Percentiles rank a stretch among this genome's conserved stretches.
These are phyloP conservation scores for Scylla paramamosain DNA, from an alignment of 1,140 invertebrate genomes.

Conservation along the genomic window DNA sequence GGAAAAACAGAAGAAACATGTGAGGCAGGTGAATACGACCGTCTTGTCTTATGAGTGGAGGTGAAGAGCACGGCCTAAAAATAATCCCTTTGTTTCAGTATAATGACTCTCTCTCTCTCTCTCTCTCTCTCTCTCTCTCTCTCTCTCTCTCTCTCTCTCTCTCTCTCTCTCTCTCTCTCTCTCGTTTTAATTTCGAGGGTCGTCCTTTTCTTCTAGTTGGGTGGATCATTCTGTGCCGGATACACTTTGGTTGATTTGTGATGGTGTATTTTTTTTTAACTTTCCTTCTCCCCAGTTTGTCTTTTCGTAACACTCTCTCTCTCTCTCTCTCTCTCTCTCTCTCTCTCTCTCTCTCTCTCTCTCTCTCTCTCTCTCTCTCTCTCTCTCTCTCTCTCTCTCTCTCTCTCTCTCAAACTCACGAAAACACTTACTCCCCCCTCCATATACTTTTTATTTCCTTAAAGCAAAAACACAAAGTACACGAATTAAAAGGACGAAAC, in stretches of 20 bases:
- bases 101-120: background rate
- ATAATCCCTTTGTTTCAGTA: background rate
- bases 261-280: background rate
- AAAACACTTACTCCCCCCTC: no score
- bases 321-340: background rate
- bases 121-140: background rate
- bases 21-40: background rate
- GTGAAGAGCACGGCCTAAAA: background rate
- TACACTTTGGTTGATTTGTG: background rate
- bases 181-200: no score
- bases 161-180: background rate
- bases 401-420: background rate
- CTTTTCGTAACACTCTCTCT: background rate
- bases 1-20: background rate
- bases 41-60: background rate
- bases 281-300: background rate
- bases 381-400: background rate
- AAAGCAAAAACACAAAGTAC: no score
- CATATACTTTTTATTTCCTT: no score
- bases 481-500: no score
- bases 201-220: no score
- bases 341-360: background rate
- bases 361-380: no score
- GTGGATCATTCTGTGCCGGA: background rate
- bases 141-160: background rate